phyloP scores from a whole-genome alignment of 2,113 vertebrate genomes.

The Acanthochromis polyacanthus region DNA sequence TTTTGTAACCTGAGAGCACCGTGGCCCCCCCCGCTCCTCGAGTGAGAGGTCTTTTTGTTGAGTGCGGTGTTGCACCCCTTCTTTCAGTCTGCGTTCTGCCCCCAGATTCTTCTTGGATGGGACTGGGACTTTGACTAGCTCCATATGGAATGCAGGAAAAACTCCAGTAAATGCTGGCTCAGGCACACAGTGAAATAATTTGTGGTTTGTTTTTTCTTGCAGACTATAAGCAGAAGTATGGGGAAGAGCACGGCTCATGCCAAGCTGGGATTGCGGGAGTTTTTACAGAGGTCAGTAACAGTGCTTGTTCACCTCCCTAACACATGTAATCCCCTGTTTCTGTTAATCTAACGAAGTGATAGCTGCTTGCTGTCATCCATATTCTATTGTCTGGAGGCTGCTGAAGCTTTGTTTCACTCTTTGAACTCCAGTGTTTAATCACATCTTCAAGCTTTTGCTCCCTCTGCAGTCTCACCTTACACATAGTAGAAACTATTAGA shows the following conservation, averaged over 20 bases:
- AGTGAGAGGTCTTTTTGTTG: slow-evolving; percentile 66
- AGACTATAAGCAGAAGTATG: slow-evolving; percentile 99
- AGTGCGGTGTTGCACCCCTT: slow-evolving; percentile 64
- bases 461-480: background rate
- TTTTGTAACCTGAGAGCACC: slow-evolving; percentile 77
- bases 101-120: slow-evolving; percentile 78
- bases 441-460: background rate
- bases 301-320: slow-evolving; percentile 50
- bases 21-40: background rate
- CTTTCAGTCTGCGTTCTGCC: slow-evolving; percentile 65
- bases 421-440: slow-evolving; percentile 1
- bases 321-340: slow-evolving; percentile 30
- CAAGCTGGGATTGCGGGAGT: slow-evolving; percentile 96
- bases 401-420: background rate
- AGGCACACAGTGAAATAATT: slow-evolving; percentile 80
- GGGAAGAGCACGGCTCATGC: slow-evolving; percentile 98
- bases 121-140: slow-evolving; percentile 82
- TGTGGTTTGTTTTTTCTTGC: slow-evolving; percentile 81
- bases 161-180: slow-evolving; percentile 84
- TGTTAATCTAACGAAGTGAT: slow-evolving; percentile 11
- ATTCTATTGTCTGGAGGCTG: background rate
- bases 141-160: slow-evolving; percentile 86
- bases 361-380: slow-evolving; percentile 11
- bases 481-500: background rate
- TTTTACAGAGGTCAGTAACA: slow-evolving; percentile 92